These are phyloP conservation scores for Megaustenia siamemsis DNA, from an alignment of 2,888 invertebrate species.

Conservation along the genomic window DNA sequence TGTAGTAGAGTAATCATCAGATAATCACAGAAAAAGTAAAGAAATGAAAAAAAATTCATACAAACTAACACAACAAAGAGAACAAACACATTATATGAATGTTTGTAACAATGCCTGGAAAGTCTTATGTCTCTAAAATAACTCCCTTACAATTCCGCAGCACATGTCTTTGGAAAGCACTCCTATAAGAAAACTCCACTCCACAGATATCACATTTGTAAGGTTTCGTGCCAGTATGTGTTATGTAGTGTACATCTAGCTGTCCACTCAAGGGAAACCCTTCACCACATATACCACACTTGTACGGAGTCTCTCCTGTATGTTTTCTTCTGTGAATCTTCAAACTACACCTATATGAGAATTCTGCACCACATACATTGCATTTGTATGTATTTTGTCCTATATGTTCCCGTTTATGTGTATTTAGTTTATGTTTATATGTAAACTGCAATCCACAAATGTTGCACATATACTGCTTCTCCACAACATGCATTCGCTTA, in stretches of 20 bases:
- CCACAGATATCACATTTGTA: slow-evolving; percentile 16
- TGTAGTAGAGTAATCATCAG: too few species aligned
- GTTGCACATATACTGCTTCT: neutral
- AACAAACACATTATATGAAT: too few species aligned
- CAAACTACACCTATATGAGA: neutral
- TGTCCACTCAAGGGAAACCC: neutral
- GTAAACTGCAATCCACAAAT: neutral
- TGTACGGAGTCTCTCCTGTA: slow-evolving; percentile 16
- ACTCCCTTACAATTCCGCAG: neutral
- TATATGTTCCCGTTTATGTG: neutral
- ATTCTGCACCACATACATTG: neutral
- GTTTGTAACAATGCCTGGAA: too few species aligned
- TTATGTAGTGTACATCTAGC: neutral
- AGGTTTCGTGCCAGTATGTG: neutral
- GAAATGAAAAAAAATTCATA: too few species aligned
- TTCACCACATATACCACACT: neutral
- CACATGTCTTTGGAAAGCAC: neutral
- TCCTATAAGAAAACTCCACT: neutral
- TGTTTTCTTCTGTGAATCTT: neutral
- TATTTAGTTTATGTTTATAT: neutral
- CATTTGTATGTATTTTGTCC: neutral
- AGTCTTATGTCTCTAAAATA: too few species aligned
- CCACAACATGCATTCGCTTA: neutral
- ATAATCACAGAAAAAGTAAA: too few species aligned
- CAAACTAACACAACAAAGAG: too few species aligned